phyloP scores from a whole-genome alignment of 2,888 invertebrate genomes.

The Sacculina carcini region DNA sequence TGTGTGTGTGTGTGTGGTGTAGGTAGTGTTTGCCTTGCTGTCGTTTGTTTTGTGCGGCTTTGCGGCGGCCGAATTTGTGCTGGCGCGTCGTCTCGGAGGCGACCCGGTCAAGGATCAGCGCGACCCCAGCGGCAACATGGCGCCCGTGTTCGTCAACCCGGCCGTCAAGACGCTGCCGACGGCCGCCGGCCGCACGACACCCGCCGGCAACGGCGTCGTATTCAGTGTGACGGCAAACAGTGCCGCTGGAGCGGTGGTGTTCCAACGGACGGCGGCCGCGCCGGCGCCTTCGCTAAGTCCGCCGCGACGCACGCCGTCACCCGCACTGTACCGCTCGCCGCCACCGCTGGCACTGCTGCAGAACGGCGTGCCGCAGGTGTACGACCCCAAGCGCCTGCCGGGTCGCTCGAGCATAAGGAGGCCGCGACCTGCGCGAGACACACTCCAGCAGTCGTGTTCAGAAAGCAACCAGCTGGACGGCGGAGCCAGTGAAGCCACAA shows the following conservation, averaged over 20 bases:
- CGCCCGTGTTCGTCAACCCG: conserved; percentile 3
- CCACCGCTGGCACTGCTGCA: not conserved
- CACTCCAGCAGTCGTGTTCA: too few species aligned
- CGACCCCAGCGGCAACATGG: conserved; percentile 1
- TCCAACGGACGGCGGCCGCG: not conserved
- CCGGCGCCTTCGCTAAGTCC: too few species aligned
- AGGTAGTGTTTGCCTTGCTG: conserved; percentile 1
- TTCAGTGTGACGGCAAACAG: too few species aligned
- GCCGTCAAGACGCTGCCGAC: not conserved
- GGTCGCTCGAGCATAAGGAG: conserved; percentile 3
- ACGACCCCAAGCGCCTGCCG: conserved; percentile 1
- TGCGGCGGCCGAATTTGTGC: not conserved
- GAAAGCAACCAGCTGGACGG: conserved; percentile 1
- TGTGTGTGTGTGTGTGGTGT: not conserved
- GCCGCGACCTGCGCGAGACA: not conserved
- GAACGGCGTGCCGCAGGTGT: not conserved
- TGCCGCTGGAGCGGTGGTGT: too few species aligned
- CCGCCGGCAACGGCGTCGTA: not conserved
- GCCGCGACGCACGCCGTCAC: too few species aligned
- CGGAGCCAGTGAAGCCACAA: not conserved
- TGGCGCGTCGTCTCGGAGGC: conserved; percentile 3
- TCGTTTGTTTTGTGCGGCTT: not conserved
- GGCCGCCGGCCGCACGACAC: not conserved
- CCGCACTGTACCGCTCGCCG: too few species aligned
- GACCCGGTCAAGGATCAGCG: conserved; percentile 1